These are phyloP conservation scores for Fragum sueziense DNA, from an alignment of 2,888 invertebrate genomes.

Conservation along the genomic window DNA sequence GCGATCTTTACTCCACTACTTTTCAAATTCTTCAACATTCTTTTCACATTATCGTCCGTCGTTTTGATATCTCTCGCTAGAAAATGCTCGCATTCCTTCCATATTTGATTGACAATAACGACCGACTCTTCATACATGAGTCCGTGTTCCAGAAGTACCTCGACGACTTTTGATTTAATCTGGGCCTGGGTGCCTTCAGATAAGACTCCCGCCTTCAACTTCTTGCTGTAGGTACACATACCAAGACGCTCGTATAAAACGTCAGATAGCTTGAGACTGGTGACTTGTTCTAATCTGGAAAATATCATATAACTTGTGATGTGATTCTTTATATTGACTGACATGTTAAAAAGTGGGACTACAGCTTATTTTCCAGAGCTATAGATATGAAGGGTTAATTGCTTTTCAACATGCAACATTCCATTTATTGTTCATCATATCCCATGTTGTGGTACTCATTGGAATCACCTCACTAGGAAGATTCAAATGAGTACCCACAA, in stretches of 20 bases:
- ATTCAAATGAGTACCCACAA: too few species aligned
- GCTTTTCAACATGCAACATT: too few species aligned
- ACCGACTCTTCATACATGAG: slow-evolving; percentile 74
- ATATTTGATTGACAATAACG: slow-evolving; percentile 70
- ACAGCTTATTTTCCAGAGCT: too few species aligned
- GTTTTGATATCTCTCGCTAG: slow-evolving; percentile 57
- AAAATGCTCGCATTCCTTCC: slow-evolving; percentile 61
- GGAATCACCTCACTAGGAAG: too few species aligned
- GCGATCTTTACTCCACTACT: slow-evolving; percentile 82
- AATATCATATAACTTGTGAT: neutral
- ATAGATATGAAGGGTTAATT: too few species aligned
- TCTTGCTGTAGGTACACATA: slow-evolving; percentile 74
- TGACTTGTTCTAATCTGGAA: slow-evolving; percentile 80
- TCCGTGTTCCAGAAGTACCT: slow-evolving; percentile 78
- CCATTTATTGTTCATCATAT: too few species aligned
- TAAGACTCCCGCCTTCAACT: slow-evolving; percentile 76
- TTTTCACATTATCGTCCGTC: slow-evolving; percentile 63
- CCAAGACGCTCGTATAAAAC: slow-evolving; percentile 81
- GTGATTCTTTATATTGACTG: too few species aligned
- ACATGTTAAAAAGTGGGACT: too few species aligned
- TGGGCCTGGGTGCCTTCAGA: slow-evolving; percentile 81
- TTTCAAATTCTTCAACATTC: slow-evolving; percentile 78
- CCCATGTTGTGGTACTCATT: too few species aligned
- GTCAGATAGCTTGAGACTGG: slow-evolving; percentile 76
- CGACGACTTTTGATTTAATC: slow-evolving; percentile 77